Conservation (phyloP, 2,113 vertebrate species). For the Silurus asotus region DNA sequence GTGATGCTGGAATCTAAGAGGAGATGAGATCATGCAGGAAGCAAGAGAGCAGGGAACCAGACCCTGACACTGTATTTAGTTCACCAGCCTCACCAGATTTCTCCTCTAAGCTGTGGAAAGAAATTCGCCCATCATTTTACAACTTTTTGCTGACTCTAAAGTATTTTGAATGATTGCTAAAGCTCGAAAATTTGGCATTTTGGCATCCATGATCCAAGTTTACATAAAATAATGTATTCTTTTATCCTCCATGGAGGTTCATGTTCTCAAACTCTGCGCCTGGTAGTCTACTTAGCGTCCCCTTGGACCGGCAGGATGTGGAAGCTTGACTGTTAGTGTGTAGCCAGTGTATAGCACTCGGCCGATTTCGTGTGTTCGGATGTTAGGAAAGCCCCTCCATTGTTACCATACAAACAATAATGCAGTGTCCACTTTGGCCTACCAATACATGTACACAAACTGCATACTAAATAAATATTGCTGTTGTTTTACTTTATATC, state of each 20-base stretch:
- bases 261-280: not conserved
- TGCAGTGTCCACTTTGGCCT: not conserved
- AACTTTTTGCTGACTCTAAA: not conserved
- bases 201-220: not conserved
- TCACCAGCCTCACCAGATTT: conserved; percentile 53
- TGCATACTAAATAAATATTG: not conserved
- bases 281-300: conserved; percentile 9
- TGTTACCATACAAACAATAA: conserved; percentile 25
- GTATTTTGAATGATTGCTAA: not conserved
- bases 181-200: not conserved
- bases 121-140: not conserved
- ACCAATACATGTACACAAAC: not conserved
- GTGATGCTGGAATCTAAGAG: conserved; percentile 84
- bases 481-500: not conserved
- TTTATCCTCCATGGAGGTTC: not conserved
- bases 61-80: conserved; percentile 62
- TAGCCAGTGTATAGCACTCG: not conserved
- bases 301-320: conserved; percentile 37
- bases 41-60: conserved; percentile 56
- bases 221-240: not conserved
- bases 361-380: conserved; percentile 31
- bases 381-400: conserved; percentile 52
- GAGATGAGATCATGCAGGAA: conserved; percentile 86
- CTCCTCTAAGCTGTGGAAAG: not conserved
- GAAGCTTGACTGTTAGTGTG: conserved; percentile 11